Conservation (phyloP, 2,888 invertebrate species). For the Icerya purchasi region DNA sequence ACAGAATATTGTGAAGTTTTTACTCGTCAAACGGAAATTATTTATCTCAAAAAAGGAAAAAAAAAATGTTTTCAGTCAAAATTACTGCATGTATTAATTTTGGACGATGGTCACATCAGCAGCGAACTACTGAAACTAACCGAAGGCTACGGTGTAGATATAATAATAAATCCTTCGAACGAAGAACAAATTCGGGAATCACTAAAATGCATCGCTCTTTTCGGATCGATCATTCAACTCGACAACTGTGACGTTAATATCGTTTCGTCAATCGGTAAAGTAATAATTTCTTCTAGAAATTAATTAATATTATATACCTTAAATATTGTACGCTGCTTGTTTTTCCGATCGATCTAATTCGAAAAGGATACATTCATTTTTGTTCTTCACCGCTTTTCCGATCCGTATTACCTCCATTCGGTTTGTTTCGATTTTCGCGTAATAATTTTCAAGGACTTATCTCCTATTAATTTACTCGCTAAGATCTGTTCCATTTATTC, state of each 20-base stretch:
- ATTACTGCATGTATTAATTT: constrained; percentile 7
- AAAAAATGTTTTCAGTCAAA: constrained; percentile 10
- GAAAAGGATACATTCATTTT: too few species aligned
- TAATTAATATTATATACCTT: not conserved
- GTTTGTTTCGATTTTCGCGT: too few species aligned
- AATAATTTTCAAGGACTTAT: too few species aligned
- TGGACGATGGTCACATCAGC: constrained; percentile 13
- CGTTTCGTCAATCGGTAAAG: constrained; percentile 29
- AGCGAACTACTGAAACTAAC: constrained; percentile 12
- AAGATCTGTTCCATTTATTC: too few species aligned
- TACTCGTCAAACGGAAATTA: too few species aligned
- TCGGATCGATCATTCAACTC: constrained; percentile 36
- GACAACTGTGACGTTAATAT: constrained; percentile 36
- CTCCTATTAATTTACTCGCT: too few species aligned
- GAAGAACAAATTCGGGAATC: constrained; percentile 34
- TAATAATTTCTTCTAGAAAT: not conserved
- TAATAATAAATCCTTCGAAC: constrained; percentile 34
- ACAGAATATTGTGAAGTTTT: too few species aligned
- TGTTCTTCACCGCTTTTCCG: too few species aligned
- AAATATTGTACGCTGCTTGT: too few species aligned
- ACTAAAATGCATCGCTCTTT: constrained; percentile 30
- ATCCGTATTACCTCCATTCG: too few species aligned
- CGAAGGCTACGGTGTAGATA: constrained; percentile 26
- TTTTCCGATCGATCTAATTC: too few species aligned
- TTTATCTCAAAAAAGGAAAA: too few species aligned